Evolutionary conservation across 2,888 invertebrate species (phyloP), one percentile per base, ranked within the genome.

Genomic region (Lobophora halterata): DNA sequence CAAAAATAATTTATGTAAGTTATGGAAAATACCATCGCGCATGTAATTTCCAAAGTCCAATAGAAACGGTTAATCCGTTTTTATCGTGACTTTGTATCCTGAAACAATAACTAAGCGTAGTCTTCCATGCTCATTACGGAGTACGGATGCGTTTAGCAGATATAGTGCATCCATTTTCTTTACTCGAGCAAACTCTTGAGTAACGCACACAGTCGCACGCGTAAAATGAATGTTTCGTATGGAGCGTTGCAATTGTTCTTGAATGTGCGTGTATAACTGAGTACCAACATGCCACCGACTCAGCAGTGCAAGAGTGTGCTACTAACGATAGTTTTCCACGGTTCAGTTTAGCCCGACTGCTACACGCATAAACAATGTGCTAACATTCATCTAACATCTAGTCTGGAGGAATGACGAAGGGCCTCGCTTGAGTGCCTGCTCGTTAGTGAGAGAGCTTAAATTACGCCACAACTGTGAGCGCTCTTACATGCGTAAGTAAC

Each of bases 401-500:
- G 72, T 68, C 69, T 68, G 65, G 65, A 65, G 63, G 61, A 65
- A 69, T 65, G 61, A 64, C 54, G 65, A 62, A 66, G 31, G 66
- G 64, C 73, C 68, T 53, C 55, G 66, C 67, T 65, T 60, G 71
- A 79, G 82, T 75, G 73, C 58, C 62, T 65, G 79, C 82, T 85
- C 80, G 80, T 83, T 83, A 82, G 78, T 62, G 66, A 59, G 71
- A 78, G 78, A 77, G 77, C 67, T 72, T 65, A 78, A 80, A 76
- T 81, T 79, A 79, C 71, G 63, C 64, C 66, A 58, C 68, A 67
- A 61, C 68, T 68, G 66, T 58, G 61, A 37, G 29, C 26, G 51
- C 65, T 61, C 67, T 58, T 65, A 65, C 62, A 66, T 72, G 74
- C 68, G 71, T 74, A 73, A 72, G 64, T 73, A 68, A 68, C 68